Conservation (phyloP, 2,797 vertebrate species). For the Coregonus ussuriensis region DNA sequence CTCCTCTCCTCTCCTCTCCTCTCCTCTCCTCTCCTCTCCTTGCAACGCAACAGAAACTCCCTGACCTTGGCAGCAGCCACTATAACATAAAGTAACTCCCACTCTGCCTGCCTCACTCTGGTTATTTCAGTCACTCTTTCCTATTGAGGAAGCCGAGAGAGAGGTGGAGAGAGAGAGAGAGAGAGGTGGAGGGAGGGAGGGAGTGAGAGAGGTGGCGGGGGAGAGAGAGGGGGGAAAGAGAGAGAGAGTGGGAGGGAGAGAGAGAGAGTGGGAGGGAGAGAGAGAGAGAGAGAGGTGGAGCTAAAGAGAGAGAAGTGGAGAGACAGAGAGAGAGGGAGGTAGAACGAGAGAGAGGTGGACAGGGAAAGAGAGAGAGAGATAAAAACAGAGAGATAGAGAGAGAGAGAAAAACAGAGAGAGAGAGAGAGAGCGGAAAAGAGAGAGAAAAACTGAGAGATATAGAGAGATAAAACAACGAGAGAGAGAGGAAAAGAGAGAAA, state of each 20-base stretch:
- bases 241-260: constrained; percentile 36
- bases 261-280: too few relatives aligned
- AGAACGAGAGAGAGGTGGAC: too few relatives aligned
- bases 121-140: constrained; percentile 67
- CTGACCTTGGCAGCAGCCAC: constrained; percentile 65
- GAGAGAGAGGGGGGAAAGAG: constrained; percentile 56
- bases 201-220: background rate
- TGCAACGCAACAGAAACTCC: constrained; percentile 58
- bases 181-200: constrained; percentile 22
- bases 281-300: too few relatives aligned
- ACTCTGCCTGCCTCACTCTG: constrained; percentile 54
- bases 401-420: constrained; percentile 45
- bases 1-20: constrained; percentile 40
- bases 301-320: too few relatives aligned
- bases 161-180: constrained; percentile 38
- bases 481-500: too few relatives aligned
- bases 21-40: constrained; percentile 46
- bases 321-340: too few relatives aligned
- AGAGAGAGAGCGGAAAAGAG: too few relatives aligned
- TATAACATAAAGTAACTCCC: constrained; percentile 21
- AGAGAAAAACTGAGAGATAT: too few relatives aligned
- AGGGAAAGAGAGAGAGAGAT: too few relatives aligned
- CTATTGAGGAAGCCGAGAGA: constrained; percentile 53
- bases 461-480: fast-evolving
- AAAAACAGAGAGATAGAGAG: background rate